Base-by-base conservation (phyloP, 1,140 invertebrate species). In the Vanessa atalanta region DNA sequence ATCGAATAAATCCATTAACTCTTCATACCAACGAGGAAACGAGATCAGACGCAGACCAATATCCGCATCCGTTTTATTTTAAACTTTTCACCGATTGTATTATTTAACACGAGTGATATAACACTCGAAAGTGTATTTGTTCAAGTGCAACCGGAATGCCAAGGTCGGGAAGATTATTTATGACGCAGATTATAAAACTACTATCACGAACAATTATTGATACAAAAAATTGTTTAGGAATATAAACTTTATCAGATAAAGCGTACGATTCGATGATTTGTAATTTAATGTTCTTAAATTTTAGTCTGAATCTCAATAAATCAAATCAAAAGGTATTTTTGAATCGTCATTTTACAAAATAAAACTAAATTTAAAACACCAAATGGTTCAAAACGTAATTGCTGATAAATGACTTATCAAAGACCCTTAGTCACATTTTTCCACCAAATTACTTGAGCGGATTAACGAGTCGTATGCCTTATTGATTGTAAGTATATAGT, bases 81-180 rank as follows among this genome's bases (percentile, higher is more conserved):
- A 31, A 31, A 31, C 26, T 31, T 31, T 6, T 31, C 26, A 51
- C n/a, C 48, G 48, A 0, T 51, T 8, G n/a, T 51, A 55, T 55
- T 20, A 55, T 57, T 23, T 11, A 23, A 51, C 48, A n/a, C 15
- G 20, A 15, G 14, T 70, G 68, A 70, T 50, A 55, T 70, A 70
- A 70, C 68, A 70, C 61, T 61, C 68, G 50, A 69, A 70, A 61
- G 50, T 68, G 16, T 73, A n/a, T 68, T 65, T 50, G 57, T 65
- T 48, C 69, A 70, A 65, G 16, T 47, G 63, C 20, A 11, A 15
- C 9, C 37, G 67, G 67, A 69, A 69, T 61, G 68, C 68, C 68
- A 70, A 70, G 68, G 68, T 1, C 68, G 57, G 67, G 67, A 69
- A 55, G 43, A n/a, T 26, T 26, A 60, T 14, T 31, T 48, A 26